Percentiles rank a stretch among this genome's conserved stretches.
These are phyloP conservation scores for Lepidocyrtinus sp. DNA, from an alignment of 2,888 invertebrate species.

Conservation along the genomic window DNA sequence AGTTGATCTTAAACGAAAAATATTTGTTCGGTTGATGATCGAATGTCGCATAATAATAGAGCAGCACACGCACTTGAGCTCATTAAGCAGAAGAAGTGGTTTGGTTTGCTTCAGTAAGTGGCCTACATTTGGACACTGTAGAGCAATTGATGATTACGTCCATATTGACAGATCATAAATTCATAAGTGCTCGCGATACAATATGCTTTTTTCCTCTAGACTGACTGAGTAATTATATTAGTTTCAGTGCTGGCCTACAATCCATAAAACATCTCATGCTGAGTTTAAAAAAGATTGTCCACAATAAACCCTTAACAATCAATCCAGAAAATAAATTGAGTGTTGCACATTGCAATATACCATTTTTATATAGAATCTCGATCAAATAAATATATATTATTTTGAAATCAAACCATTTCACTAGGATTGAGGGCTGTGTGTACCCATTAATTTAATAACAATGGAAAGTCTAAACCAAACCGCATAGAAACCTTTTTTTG, in stretches of 20 bases:
- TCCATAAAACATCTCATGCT: neutral
- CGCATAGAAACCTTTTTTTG: slow-evolving; percentile 4
- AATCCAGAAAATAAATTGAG: slow-evolving; percentile 12
- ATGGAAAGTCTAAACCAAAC: slow-evolving; percentile 15
- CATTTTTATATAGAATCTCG: neutral
- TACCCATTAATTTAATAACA: neutral
- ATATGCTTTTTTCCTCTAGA: slow-evolving; percentile 48
- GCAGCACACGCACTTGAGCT: slow-evolving; percentile 52
- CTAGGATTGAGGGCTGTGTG: neutral
- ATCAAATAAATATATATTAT: neutral
- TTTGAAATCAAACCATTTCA: neutral
- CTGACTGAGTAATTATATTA: neutral
- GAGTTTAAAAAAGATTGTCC: neutral
- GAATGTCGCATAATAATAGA: slow-evolving; percentile 40
- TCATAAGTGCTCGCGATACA: slow-evolving; percentile 38
- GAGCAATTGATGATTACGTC: slow-evolving; percentile 9
- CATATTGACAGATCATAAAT: slow-evolving; percentile 8
- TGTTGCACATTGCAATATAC: neutral
- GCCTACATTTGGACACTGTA: slow-evolving; percentile 47
- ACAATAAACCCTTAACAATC: neutral
- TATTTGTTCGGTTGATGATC: neutral
- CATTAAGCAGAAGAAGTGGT: slow-evolving; percentile 44
- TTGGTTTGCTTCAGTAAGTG: slow-evolving; percentile 42
- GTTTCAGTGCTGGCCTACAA: neutral
- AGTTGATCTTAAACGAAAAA: neutral